Percentiles rank a stretch among this genome's conserved stretches.
Conservation (phyloP, 2,888 invertebrate species). For the Oegoconia quadripuncta region DNA sequence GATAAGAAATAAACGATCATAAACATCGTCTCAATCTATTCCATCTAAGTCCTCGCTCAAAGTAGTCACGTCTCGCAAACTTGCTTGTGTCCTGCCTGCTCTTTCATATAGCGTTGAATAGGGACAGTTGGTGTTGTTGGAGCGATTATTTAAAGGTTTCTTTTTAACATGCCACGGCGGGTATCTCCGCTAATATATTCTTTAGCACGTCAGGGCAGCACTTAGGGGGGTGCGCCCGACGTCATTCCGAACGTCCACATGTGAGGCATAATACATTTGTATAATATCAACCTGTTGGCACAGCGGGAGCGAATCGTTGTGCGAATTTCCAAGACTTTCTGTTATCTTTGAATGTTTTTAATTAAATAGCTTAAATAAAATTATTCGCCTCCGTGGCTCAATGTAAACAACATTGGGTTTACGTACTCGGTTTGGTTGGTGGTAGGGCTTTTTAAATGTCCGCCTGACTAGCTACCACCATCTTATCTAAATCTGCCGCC, state of each 20-base stretch:
- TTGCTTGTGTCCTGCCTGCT: conserved; percentile 7
- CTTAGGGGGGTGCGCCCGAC: conserved; percentile 47
- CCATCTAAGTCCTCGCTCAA: conserved; percentile 5
- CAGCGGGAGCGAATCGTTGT: conserved; percentile 29
- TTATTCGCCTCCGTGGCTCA: too few relatives aligned
- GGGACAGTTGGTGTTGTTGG: conserved; percentile 4
- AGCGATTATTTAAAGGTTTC: conserved; percentile 17
- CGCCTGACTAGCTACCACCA: too few relatives aligned
- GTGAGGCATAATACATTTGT: conserved; percentile 44
- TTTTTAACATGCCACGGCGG: conserved; percentile 19
- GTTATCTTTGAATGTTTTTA: too few relatives aligned
- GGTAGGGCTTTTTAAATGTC: too few relatives aligned
- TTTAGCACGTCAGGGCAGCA: conserved; percentile 48
- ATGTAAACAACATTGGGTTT: too few relatives aligned
- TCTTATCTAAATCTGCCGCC: too few relatives aligned
- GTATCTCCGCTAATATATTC: conserved; percentile 53
- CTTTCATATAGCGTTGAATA: background rate
- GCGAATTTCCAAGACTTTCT: conserved; percentile 12
- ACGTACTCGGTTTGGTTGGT: too few relatives aligned
- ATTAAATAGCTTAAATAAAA: too few relatives aligned
- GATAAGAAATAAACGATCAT: conserved; percentile 9
- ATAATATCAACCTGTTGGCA: conserved; percentile 21
- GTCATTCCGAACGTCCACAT: conserved; percentile 46
- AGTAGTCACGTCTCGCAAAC: conserved; percentile 14
- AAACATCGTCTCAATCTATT: conserved; percentile 10